phyloP scores from a whole-genome alignment of 2,797 vertebrate genomes.

The Denticeps clupeoides region DNA sequence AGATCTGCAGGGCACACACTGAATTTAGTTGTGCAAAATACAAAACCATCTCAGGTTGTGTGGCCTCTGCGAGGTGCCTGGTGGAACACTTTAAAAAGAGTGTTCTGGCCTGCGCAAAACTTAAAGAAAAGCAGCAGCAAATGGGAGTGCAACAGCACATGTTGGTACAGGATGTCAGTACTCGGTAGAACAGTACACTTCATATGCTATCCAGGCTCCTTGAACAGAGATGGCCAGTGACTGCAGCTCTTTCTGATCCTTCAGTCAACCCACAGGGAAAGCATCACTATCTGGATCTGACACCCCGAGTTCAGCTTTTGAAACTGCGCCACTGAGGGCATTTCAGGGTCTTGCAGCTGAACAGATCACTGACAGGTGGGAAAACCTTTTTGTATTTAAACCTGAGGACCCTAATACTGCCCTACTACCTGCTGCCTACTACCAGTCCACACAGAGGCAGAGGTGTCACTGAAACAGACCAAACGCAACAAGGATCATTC shows the following conservation, averaged over 20 bases:
- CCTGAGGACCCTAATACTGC: too few relatives aligned
- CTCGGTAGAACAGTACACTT: slow-evolving; percentile 5
- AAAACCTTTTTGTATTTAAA: too few relatives aligned
- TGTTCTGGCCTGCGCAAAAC: slow-evolving; percentile 18
- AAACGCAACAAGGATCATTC: too few relatives aligned
- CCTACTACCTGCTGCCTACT: too few relatives aligned
- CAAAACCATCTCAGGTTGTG: slow-evolving; percentile 7
- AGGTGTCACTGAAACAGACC: too few relatives aligned
- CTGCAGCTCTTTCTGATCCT: too few relatives aligned
- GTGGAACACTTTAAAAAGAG: too few relatives aligned
- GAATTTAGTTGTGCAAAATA: slow-evolving; percentile 13
- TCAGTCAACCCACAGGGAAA: slow-evolving; percentile 21
- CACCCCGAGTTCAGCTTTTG: slow-evolving; percentile 10
- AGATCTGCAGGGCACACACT: slow-evolving; percentile 19
- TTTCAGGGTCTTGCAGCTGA: too few relatives aligned
- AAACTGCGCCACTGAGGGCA: slow-evolving; percentile 19
- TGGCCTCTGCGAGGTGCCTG: slow-evolving; percentile 9
- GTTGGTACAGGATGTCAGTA: slow-evolving; percentile 22
- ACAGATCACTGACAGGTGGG: too few relatives aligned
- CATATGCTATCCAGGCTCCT: slow-evolving; percentile 16
- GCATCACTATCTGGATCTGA: slow-evolving; percentile 27
- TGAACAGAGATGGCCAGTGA: too few relatives aligned
- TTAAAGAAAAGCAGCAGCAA: slow-evolving; percentile 18
- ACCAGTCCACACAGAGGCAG: too few relatives aligned
- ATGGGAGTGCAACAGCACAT: too few relatives aligned